Percentiles rank a stretch among this genome's conserved stretches.
Evolutionary conservation across 35 echinoderm and acorn worm genomes (phyloP).

Genomic region (Ptychodera flava): DNA sequence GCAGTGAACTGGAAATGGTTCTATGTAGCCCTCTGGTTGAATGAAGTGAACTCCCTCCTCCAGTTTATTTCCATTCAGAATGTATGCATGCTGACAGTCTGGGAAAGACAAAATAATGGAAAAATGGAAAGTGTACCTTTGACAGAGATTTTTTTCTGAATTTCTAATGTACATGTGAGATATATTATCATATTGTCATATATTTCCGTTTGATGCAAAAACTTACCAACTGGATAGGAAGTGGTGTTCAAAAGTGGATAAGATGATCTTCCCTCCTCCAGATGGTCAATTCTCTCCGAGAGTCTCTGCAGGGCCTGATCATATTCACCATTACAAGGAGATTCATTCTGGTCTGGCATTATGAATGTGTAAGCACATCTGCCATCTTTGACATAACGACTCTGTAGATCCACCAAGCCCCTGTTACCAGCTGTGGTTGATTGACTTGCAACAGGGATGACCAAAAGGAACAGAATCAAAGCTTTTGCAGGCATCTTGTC

Average conservation of each 20-base stretch:
- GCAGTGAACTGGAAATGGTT: constrained; percentile 23
- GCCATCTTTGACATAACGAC: neutral
- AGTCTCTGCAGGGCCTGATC: neutral
- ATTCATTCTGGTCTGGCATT: neutral
- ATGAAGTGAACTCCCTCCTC: constrained; percentile 89
- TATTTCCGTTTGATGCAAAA: no score
- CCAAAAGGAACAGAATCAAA: neutral
- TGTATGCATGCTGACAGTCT: no score
- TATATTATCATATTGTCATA: no score
- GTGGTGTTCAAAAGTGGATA: no score
- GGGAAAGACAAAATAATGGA: no score
- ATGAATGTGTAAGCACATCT: neutral
- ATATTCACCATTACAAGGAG: neutral
- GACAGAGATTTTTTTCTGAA: no score
- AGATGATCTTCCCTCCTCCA: no score
- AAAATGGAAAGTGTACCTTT: no score
- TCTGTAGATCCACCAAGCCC: neutral
- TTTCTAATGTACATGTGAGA: no score
- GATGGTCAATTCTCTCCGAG: neutral
- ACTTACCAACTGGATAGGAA: no score
- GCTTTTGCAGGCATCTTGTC: no score
- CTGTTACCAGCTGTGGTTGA: neutral
- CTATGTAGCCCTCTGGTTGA: constrained; percentile 69
- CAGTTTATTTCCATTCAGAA: no score
- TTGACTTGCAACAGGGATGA: neutral